A percentile compares a stretch with the other conserved stretches of the same genome.
Evolutionary conservation across 2,113 vertebrate genomes (phyloP).

Genomic region (Melospiza georgiana): DNA sequence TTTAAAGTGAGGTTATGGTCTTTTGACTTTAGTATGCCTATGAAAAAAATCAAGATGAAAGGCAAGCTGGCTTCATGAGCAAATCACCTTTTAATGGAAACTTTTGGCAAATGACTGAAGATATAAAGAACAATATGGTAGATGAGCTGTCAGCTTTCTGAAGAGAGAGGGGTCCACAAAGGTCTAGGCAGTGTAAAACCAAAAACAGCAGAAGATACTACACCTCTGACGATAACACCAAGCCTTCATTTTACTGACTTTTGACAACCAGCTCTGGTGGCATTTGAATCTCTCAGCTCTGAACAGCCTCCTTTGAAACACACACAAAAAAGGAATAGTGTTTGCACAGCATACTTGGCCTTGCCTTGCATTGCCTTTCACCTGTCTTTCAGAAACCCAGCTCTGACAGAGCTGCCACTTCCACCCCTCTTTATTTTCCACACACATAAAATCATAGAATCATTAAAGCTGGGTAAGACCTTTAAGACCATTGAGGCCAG

Average conservation of each 20-base stretch:
- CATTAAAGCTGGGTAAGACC: neutral
- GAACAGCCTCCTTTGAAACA: neutral
- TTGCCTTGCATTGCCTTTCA: neutral
- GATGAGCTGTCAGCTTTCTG: too few relatives aligned
- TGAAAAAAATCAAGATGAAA: too few relatives aligned
- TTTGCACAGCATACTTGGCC: neutral
- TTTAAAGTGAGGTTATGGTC: neutral
- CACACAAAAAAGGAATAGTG: neutral
- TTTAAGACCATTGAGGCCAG: neutral
- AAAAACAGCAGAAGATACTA: neutral
- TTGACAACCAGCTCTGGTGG: neutral
- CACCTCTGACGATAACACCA: neutral
- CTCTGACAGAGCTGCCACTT: neutral
- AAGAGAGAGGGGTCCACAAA: too few relatives aligned
- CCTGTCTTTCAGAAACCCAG: neutral
- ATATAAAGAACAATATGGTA: too few relatives aligned
- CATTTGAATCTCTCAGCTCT: neutral
- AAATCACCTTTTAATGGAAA: too few relatives aligned
- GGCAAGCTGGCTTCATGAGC: too few relatives aligned
- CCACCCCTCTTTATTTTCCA: neutral
- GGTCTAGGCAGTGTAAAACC: too few relatives aligned
- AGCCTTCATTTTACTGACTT: neutral
- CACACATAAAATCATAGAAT: neutral
- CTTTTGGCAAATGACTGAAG: too few relatives aligned
- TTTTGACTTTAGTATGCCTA: too few relatives aligned